Percentiles rank a stretch among this genome's conserved stretches.
Evolutionary conservation across 2,113 vertebrate species (phyloP).

Genomic region (Hippocampus guttulatus): DNA sequence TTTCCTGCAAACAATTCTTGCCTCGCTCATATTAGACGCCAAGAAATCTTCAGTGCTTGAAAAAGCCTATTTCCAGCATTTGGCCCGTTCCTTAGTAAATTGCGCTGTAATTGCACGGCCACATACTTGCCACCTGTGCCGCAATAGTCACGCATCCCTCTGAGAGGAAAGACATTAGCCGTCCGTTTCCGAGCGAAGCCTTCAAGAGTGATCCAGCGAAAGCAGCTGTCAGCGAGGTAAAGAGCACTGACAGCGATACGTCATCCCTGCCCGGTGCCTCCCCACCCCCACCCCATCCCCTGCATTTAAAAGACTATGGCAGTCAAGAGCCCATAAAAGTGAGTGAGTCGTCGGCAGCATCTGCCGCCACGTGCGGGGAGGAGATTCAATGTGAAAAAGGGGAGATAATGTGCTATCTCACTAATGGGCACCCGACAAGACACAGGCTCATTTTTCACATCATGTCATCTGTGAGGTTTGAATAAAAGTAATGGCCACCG

Average conservation of each 20-base stretch:
- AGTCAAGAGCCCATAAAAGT: conserved; percentile 76
- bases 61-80: conserved; percentile 29
- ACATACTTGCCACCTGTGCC: conserved; percentile 42
- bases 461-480: conserved; percentile 97
- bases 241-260: conserved; percentile 65
- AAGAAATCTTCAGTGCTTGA: background rate
- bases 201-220: conserved; percentile 57
- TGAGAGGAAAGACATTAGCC: conserved; percentile 64
- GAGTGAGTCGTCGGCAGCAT: conserved; percentile 76
- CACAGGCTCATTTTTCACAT: conserved; percentile 99
- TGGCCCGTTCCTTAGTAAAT: conserved; percentile 49
- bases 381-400: conserved; percentile 89
- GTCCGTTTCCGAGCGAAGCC: conserved; percentile 56
- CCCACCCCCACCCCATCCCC: conserved; percentile 26
- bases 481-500: conserved; percentile 94
- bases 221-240: conserved; percentile 64
- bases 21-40: background rate
- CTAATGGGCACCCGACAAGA: conserved; percentile 99
- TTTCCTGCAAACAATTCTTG: background rate
- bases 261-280: conserved; percentile 60
- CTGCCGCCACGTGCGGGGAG: conserved; percentile 79
- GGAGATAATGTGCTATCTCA: conserved; percentile 95
- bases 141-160: conserved; percentile 49
- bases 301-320: conserved; percentile 68
- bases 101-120: conserved; percentile 43